A percentile compares a stretch with the other conserved stretches of the same genome.
phyloP scores from a whole-genome alignment of 35 echinoderm and acorn worm genomes.

The Heliocidaris tuberculata region DNA sequence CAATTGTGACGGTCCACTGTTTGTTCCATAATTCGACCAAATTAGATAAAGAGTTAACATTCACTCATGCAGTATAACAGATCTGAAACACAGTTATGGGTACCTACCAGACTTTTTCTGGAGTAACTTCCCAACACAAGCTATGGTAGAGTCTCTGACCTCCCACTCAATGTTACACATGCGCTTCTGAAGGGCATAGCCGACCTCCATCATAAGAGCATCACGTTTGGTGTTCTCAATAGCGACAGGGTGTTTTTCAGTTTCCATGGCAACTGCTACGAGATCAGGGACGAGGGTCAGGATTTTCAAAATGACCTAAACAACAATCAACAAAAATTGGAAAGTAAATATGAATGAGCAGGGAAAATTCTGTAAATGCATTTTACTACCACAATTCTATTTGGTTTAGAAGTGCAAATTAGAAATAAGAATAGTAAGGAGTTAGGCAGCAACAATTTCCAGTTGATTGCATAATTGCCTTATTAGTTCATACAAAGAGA shows the following conservation, averaged over 20 bases:
- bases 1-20: no score
- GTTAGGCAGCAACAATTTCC: not conserved
- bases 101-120: slow-evolving; percentile 21
- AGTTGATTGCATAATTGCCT: not conserved
- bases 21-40: no score
- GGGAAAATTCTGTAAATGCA: not conserved
- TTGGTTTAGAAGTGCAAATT: not conserved
- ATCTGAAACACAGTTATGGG: no score
- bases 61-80: no score
- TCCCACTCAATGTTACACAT: slow-evolving; percentile 40
- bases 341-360: not conserved
- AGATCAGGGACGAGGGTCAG: not conserved
- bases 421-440: not conserved
- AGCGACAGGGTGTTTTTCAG: not conserved
- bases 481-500: no score
- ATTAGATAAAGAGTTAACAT: no score
- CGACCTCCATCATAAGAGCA: not conserved
- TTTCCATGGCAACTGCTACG: not conserved
- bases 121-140: not conserved
- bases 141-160: not conserved
- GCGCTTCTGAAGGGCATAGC: slow-evolving; percentile 14
- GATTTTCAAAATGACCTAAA: not conserved
- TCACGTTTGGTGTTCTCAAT: not conserved
- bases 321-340: not conserved
- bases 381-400: not conserved